Evolutionary conservation across 2,797 vertebrate species (phyloP).

Genomic region (Sarcophilus harrisii): DNA sequence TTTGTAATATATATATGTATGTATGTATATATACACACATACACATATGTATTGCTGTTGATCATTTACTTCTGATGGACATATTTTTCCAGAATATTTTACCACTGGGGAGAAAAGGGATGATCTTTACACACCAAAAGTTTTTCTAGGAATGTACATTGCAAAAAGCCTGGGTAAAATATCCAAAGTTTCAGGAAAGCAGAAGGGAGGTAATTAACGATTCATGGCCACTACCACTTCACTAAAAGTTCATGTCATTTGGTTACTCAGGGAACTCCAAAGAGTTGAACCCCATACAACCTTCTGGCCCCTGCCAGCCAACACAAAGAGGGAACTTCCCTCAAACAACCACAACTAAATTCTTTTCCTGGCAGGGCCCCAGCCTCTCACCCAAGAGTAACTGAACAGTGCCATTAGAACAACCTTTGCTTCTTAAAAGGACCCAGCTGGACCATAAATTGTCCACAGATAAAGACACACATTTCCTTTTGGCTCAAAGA

Average conservation of each 20-base stretch:
- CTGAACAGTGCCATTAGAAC: conserved; percentile 73
- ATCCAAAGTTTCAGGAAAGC: not conserved
- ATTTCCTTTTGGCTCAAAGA: conserved; percentile 79
- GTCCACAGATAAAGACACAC: conserved; percentile 79
- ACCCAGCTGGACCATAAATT: conserved; percentile 79
- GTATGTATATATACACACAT: not conserved
- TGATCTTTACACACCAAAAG: not conserved
- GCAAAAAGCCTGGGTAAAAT: not conserved
- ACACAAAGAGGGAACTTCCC: conserved; percentile 29
- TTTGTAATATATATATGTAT: not conserved
- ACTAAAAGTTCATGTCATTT: not conserved
- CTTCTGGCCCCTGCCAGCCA: conserved; percentile 44
- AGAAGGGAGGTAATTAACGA: not conserved
- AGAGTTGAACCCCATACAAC: conserved; percentile 37
- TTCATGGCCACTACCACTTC: not conserved
- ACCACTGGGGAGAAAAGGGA: not conserved
- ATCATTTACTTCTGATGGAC: conserved; percentile 41
- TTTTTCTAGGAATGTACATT: not conserved
- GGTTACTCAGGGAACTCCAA: conserved; percentile 12
- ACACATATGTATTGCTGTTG: not conserved
- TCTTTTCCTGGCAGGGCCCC: conserved; percentile 60
- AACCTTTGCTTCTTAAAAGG: conserved; percentile 56
- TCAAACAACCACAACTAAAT: conserved; percentile 70
- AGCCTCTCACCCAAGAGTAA: conserved; percentile 69
- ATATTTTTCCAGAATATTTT: not conserved